Conservation (phyloP, 2,113 vertebrate genomes). For the Hylia prasina region DNA sequence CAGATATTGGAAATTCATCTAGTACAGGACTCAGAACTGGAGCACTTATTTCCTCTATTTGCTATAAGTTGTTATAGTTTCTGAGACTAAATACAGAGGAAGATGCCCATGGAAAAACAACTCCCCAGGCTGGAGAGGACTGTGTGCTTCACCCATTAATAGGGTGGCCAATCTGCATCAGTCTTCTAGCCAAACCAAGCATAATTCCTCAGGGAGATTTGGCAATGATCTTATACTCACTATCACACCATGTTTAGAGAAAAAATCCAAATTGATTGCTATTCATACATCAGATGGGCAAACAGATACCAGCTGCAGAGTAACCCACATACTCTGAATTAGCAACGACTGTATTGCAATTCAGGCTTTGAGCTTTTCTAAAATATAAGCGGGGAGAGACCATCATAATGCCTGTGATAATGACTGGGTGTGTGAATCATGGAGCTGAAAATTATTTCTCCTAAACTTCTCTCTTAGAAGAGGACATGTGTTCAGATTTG, state of each 20-base stretch:
- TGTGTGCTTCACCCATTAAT: neutral
- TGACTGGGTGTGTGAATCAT: slow-evolving; percentile 18
- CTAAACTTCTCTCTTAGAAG: slow-evolving; percentile 17
- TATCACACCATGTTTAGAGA: neutral
- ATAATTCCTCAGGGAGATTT: neutral
- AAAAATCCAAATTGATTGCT: slow-evolving; percentile 36
- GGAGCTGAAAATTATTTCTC: slow-evolving; percentile 46
- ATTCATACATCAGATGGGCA: slow-evolving; percentile 53
- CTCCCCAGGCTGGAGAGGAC: neutral
- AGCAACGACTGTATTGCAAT: slow-evolving; percentile 3
- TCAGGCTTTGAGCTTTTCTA: slow-evolving; percentile 24
- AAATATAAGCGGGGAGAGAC: slow-evolving; percentile 42
- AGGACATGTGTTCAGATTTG: slow-evolving; percentile 29
- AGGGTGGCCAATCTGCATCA: neutral
- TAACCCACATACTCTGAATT: slow-evolving; percentile 50
- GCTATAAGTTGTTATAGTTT: neutral
- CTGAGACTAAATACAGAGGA: neutral
- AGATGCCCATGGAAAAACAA: neutral
- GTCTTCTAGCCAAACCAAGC: neutral
- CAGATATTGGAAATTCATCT: neutral
- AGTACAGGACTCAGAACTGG: neutral
- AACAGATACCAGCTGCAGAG: slow-evolving; percentile 58
- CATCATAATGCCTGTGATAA: slow-evolving; percentile 36
- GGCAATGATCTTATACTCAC: neutral
- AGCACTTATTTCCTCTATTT: neutral